Evolutionary conservation across 2,888 invertebrate genomes (phyloP), one percentile per base, ranked within the genome.

Genomic region (Temnothorax rugatulus): DNA sequence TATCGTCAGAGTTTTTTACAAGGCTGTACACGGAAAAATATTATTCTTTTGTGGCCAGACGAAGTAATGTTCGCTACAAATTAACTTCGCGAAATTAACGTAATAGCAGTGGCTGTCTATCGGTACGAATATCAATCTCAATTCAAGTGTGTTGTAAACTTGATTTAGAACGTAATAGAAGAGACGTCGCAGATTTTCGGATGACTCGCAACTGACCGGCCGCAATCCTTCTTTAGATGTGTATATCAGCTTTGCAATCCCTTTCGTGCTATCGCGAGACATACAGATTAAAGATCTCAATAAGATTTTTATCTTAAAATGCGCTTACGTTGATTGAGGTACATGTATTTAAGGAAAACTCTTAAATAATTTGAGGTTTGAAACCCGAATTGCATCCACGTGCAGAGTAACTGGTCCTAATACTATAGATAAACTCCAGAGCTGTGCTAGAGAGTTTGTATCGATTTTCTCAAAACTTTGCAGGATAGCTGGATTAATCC

Each of bases 11-110:
- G 38, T 50, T 73, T 79, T 79, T 79, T 79, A 79, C 59, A 47
- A 71, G 47, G 13, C 8, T 34, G 59, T 61, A 29, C 29, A 29
- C 29, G 29, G 3, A 29, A 29, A 29, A 29, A 29, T 29, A 29
- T 29, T 29, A 29, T 29, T 29, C 29, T 29, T 3, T 3, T 29
- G 0, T 29, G 2, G 29, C 2, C 2, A 29, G 38, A 61, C 50
- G 59, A 79, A 79, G 47, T 47, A 25, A 73, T 38, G 21, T 73
- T 79, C 15, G 44, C 29, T 34, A n/a, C 59, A 44, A 79, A 73
- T 21, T 38, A 73, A 79, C 38, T 79, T 79, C 47, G 44, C 18
- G 1, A 79, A 79, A 47, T 79, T 79, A 71, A 79, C 47, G 47
- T 59, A 79, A 79, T 57, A 44, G 29, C 18, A 21, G 25, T 47